Evolutionary conservation across 2,113 vertebrate species (phyloP).

Genomic region (Embiotoca jacksoni): DNA sequence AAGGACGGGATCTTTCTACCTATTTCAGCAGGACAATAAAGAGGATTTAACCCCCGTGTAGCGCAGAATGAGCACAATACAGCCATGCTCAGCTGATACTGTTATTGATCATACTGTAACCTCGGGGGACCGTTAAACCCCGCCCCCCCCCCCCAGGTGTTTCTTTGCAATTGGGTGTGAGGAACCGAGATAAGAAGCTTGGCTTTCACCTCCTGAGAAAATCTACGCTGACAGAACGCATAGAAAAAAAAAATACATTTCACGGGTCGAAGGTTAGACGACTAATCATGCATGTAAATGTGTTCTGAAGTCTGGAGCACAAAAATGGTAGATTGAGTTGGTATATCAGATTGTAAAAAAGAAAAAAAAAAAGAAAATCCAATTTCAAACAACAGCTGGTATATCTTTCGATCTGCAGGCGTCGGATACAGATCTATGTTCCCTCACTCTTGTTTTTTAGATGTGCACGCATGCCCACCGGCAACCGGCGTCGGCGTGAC

Average conservation of each 20-base stretch:
- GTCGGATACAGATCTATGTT: neutral
- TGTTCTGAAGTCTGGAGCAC: neutral
- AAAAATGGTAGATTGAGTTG: neutral
- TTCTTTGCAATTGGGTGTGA: slow-evolving; percentile 6
- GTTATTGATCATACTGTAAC: slow-evolving; percentile 14
- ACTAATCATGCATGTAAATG: neutral
- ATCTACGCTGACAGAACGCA: too few species aligned
- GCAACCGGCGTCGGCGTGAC: slow-evolving; percentile 2
- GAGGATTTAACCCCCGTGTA: neutral
- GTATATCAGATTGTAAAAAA: neutral
- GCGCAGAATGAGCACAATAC: neutral
- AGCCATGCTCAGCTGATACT: slow-evolving; percentile 23
- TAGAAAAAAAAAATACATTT: too few species aligned
- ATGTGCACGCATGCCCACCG: slow-evolving; percentile 3
- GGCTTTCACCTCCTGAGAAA: too few species aligned
- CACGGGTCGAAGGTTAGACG: neutral
- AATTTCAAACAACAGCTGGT: neutral
- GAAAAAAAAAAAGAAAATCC: neutral
- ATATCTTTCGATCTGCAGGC: neutral
- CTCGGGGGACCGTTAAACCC: neutral
- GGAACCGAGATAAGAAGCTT: neutral
- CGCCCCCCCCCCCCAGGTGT: too few species aligned
- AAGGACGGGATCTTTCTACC: slow-evolving; percentile 10
- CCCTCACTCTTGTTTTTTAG: neutral
- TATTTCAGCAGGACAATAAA: slow-evolving; percentile 2